A percentile compares a stretch with the other conserved stretches of the same genome.
Conservation (phyloP, 2,113 vertebrate species). For the Hyaena hyaena region DNA sequence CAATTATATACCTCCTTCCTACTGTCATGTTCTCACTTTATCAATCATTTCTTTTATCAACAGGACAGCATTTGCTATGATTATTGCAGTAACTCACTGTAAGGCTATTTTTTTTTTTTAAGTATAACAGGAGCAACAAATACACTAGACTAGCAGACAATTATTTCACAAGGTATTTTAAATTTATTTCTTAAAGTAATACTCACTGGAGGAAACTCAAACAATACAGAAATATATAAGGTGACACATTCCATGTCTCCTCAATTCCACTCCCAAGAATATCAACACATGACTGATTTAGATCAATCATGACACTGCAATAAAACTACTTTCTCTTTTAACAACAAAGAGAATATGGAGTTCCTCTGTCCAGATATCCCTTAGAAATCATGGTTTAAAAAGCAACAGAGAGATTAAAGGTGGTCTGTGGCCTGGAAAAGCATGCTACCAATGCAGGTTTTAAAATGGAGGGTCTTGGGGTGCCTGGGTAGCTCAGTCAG, state of each 20-base stretch:
- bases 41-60: constrained; percentile 58
- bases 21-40: constrained; percentile 24
- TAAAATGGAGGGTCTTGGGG: neutral
- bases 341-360: neutral
- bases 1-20: constrained; percentile 28
- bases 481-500: no score
- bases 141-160: neutral
- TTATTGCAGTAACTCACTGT: constrained; percentile 9
- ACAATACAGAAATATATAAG: neutral
- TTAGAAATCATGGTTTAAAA: constrained; percentile 24
- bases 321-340: neutral
- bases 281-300: neutral
- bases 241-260: neutral
- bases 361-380: neutral
- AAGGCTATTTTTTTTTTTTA: neutral
- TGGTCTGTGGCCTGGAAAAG: neutral
- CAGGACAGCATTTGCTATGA: constrained; percentile 46
- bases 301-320: neutral
- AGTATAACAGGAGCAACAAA: neutral
- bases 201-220: neutral
- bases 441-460: neutral
- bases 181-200: constrained; percentile 49
- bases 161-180: neutral
- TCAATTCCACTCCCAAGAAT: neutral
- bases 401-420: neutral